phyloP scores from a whole-genome alignment of 2,888 invertebrate species.

The Platerodrilus igneus region DNA sequence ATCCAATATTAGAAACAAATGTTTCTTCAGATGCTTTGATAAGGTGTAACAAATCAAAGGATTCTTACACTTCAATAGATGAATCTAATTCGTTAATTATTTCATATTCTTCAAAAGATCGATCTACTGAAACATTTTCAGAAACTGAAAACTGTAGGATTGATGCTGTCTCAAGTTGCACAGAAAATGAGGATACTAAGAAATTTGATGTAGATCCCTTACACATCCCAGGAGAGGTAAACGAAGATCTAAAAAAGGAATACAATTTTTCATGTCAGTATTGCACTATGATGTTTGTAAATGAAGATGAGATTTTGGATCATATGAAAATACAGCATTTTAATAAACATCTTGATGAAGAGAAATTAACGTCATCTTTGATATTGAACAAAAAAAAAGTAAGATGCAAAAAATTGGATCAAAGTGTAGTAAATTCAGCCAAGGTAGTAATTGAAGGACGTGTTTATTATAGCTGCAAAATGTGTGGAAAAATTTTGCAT shows the following conservation, averaged over 20 bases:
- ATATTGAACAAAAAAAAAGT: constrained; percentile 25
- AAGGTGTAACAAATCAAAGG: too few relatives aligned
- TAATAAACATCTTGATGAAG: constrained; percentile 20
- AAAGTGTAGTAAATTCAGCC: constrained; percentile 46
- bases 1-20: constrained; percentile 15
- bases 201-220: background rate
- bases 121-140: background rate
- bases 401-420: constrained; percentile 40
- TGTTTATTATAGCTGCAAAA: constrained; percentile 54
- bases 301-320: constrained; percentile 34
- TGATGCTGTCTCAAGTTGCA: background rate
- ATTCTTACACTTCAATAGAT: too few relatives aligned
- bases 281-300: constrained; percentile 35
- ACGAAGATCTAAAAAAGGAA: constrained; percentile 11
- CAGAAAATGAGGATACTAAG: background rate
- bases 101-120: too few relatives aligned
- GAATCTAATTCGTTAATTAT: too few relatives aligned
- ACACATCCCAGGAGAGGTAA: constrained; percentile 4
- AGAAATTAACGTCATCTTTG: constrained; percentile 6
- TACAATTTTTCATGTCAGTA: constrained; percentile 35
- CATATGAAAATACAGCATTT: constrained; percentile 36
- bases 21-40: background rate
- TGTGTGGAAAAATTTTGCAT: constrained; percentile 57
- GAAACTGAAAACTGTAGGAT: background rate
- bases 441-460: constrained; percentile 51